Evolutionary conservation across 2,797 vertebrate genomes (phyloP).

Genomic region (Lithobates pipiens): DNA sequence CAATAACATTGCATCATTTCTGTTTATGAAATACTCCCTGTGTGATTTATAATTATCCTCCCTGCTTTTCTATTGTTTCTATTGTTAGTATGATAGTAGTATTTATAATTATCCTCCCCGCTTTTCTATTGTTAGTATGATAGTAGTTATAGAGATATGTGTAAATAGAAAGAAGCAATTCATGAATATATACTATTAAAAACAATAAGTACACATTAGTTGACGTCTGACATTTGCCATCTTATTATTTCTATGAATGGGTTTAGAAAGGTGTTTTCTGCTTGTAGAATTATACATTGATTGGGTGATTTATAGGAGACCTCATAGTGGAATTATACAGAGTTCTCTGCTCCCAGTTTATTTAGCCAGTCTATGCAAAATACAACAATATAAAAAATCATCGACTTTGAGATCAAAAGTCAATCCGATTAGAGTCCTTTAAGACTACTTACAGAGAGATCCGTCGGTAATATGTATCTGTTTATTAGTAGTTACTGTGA

Average conservation of each 20-base stretch:
- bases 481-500: neutral
- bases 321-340: neutral
- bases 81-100: neutral
- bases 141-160: neutral
- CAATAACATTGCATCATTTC: neutral
- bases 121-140: neutral
- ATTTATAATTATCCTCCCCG: too few species aligned
- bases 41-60: too few species aligned
- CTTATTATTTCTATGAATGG: neutral
- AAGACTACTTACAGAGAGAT: constrained; percentile 15
- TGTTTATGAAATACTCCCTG: neutral
- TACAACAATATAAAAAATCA: neutral
- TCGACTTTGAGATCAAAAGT: constrained; percentile 31
- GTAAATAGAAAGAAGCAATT: neutral
- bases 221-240: neutral
- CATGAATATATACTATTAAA: neutral
- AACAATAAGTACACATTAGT: neutral
- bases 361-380: neutral
- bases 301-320: neutral
- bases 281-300: too few species aligned
- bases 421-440: constrained; percentile 24
- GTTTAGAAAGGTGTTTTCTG: too few species aligned
- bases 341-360: neutral
- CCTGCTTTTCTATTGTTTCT: neutral
- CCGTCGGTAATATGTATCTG: neutral